These are phyloP conservation scores for Harpalus rufipes DNA, from an alignment of 2,888 invertebrate species.

Conservation along the genomic window DNA sequence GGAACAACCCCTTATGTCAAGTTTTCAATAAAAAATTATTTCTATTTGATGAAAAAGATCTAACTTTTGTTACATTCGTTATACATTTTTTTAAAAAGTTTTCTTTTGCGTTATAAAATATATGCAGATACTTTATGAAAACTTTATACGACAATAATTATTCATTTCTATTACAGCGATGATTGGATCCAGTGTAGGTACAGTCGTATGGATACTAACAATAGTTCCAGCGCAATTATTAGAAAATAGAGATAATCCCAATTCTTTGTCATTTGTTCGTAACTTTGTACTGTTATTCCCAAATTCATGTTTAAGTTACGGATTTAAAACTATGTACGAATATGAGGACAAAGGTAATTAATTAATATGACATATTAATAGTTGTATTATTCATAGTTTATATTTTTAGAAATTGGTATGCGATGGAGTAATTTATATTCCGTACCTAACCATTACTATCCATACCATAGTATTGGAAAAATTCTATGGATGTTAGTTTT, in stretches of 20 bases:
- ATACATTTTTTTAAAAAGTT: constrained; percentile 82
- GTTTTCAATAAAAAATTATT: no score
- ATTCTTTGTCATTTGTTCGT: constrained; percentile 21
- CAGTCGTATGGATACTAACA: constrained; percentile 74
- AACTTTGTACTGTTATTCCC: constrained; percentile 56
- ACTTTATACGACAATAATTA: not conserved
- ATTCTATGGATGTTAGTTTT: constrained; percentile 78
- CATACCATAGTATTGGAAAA: constrained; percentile 74
- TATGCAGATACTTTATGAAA: no score
- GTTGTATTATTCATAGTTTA: not conserved
- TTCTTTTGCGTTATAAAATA: no score
- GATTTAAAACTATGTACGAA: constrained; percentile 68
- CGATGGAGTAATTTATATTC: constrained; percentile 77
- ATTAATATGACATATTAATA: not conserved
- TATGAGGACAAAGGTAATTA: constrained; percentile 69
- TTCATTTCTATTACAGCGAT: constrained; percentile 72
- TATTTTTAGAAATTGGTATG: constrained; percentile 75
- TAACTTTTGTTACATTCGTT: no score
- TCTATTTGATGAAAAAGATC: no score
- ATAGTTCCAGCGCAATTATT: constrained; percentile 72
- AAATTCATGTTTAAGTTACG: constrained; percentile 68
- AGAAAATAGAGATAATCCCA: constrained; percentile 45
- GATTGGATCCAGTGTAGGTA: constrained; percentile 73
- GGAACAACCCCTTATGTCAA: no score
- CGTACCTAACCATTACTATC: constrained; percentile 72